Percentiles rank a stretch among this genome's conserved stretches.
Conservation (phyloP, 37 sponge, comb jelly and placozoan species). For the Theonella swinhoei region DNA sequence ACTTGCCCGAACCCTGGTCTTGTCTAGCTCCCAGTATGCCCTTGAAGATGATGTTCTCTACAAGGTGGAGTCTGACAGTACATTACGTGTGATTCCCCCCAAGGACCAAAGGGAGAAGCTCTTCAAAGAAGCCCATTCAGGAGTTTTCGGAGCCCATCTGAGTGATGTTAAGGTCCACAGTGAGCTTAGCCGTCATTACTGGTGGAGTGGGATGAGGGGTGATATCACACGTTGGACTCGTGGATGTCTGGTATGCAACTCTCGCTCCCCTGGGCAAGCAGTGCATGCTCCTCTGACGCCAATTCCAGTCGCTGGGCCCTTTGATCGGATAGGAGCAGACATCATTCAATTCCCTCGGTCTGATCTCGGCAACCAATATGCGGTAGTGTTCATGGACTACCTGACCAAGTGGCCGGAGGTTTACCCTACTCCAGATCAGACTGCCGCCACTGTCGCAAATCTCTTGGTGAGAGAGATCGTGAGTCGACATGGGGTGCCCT, state of each 20-base stretch:
- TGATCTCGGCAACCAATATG: slow-evolving; percentile 41
- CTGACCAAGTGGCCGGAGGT: slow-evolving; percentile 61
- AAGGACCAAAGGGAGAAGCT: slow-evolving; percentile 3
- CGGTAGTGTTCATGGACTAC: slow-evolving; percentile 68
- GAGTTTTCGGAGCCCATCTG: slow-evolving; percentile 45
- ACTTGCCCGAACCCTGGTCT: slow-evolving; percentile 9
- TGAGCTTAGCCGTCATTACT: slow-evolving; percentile 43
- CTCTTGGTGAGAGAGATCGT: slow-evolving; percentile 9
- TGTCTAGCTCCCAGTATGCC: slow-evolving; percentile 13
- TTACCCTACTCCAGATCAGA: slow-evolving; percentile 10
- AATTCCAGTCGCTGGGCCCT: slow-evolving; percentile 56
- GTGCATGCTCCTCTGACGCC: slow-evolving; percentile 50
- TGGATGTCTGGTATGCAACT: slow-evolving; percentile 41
- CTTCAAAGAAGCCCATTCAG: slow-evolving; percentile 52
- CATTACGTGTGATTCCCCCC: slow-evolving; percentile 47
- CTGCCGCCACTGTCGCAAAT: slow-evolving; percentile 12
- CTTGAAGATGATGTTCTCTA: slow-evolving; percentile 44
- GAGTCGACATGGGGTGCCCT: slow-evolving; percentile 30
- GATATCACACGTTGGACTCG: slow-evolving; percentile 35
- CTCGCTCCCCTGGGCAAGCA: slow-evolving; percentile 10
- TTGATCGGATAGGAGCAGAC: slow-evolving; percentile 52
- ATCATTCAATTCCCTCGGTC: slow-evolving; percentile 47
- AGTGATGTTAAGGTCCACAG: slow-evolving; percentile 41
- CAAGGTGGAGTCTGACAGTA: slow-evolving; percentile 37
- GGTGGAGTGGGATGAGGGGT: slow-evolving; percentile 56